A percentile compares a stretch with the other conserved stretches of the same genome.
Evolutionary conservation across 2,888 invertebrate species (phyloP).

Genomic region (Lepidochrysops patricia): DNA sequence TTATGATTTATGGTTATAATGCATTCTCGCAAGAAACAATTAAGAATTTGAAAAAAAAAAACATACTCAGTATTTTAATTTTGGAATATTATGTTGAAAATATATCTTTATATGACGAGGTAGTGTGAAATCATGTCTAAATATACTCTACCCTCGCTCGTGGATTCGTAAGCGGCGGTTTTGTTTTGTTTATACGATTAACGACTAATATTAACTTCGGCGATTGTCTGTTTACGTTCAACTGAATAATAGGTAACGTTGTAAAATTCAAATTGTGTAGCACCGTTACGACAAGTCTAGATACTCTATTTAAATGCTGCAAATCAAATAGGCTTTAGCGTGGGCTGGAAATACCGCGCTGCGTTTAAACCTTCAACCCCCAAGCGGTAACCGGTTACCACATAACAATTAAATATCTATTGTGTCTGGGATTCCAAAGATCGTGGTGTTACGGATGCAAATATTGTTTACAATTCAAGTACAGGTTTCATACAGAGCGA

Average conservation of each 20-base stretch:
- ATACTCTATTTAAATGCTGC: neutral
- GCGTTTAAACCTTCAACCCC: too few species aligned
- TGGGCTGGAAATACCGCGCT: too few species aligned
- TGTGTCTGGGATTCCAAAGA: too few species aligned
- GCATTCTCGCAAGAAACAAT: neutral
- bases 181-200: constrained; percentile 12
- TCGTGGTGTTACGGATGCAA: too few species aligned
- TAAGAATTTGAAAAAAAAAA: neutral
- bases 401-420: too few species aligned
- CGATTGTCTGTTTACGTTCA: constrained; percentile 8
- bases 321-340: too few species aligned
- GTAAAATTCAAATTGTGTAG: neutral
- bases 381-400: too few species aligned
- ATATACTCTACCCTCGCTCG: constrained; percentile 6
- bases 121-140: constrained; percentile 11
- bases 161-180: constrained; percentile 8
- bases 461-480: neutral
- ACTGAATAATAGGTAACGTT: constrained; percentile 3
- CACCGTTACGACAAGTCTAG: neutral
- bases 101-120: constrained; percentile 10
- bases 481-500: neutral
- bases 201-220: constrained; percentile 10
- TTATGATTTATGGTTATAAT: neutral
- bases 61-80: neutral
- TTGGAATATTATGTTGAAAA: constrained; percentile 10